phyloP scores from a whole-genome alignment of 1,140 invertebrate species.

The Drosophila novamexicana region DNA sequence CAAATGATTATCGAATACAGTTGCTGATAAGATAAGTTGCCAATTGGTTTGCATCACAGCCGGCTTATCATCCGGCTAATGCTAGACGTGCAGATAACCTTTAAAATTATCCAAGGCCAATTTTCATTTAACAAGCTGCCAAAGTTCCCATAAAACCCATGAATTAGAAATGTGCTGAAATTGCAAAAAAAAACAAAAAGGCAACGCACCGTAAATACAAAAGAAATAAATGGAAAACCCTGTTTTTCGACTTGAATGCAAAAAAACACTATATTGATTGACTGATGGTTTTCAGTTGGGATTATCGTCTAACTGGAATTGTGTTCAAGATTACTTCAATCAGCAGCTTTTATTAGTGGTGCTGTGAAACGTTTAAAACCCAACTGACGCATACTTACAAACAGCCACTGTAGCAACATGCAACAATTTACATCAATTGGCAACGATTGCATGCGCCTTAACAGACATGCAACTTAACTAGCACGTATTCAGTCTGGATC shows the following conservation, averaged over 20 bases:
- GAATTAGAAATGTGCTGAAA: constrained; percentile 34
- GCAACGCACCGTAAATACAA: neutral
- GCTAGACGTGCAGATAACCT: constrained; percentile 31
- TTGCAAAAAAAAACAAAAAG: neutral
- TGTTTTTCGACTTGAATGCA: neutral
- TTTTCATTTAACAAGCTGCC: constrained; percentile 19
- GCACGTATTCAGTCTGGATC: constrained; percentile 9
- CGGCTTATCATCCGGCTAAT: constrained; percentile 33
- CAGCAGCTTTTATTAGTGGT: constrained; percentile 7
- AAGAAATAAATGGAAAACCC: neutral
- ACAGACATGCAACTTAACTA: constrained; percentile 29
- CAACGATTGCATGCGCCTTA: constrained; percentile 48
- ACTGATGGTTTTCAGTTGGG: neutral
- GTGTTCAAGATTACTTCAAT: constrained; percentile 3
- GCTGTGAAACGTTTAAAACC: neutral
- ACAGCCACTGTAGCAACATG: constrained; percentile 41
- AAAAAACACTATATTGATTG: constrained; percentile 3
- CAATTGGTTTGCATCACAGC: neutral
- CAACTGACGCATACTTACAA: constrained; percentile 13
- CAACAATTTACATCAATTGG: constrained; percentile 67
- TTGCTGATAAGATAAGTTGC: constrained; percentile 57
- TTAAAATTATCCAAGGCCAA: constrained; percentile 43
- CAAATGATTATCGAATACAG: neutral
- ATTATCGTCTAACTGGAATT: neutral
- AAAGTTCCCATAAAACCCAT: constrained; percentile 42